Evolutionary conservation across 1,140 invertebrate genomes (phyloP).

Genomic region (Drosophila ficusphila): DNA sequence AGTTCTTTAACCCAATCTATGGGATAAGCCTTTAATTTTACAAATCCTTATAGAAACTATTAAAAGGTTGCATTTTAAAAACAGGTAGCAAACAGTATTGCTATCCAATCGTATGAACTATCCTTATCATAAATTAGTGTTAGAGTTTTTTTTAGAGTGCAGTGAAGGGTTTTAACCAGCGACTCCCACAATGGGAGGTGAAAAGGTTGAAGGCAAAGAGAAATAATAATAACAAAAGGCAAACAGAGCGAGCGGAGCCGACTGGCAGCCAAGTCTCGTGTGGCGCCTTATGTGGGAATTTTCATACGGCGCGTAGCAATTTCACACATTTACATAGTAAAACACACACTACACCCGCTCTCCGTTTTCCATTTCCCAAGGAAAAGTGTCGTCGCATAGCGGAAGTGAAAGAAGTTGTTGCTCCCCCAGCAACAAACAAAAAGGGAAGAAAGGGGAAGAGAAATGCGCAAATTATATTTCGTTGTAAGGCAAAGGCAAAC

Average conservation of each 20-base stretch:
- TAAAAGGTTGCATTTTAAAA: neutral
- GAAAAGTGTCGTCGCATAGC: constrained; percentile 76
- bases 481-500: constrained; percentile 68
- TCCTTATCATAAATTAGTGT: too few relatives aligned
- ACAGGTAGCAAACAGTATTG: too few relatives aligned
- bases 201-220: constrained; percentile 62
- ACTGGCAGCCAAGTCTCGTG: constrained; percentile 31
- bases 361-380: constrained; percentile 3
- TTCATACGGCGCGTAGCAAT: constrained; percentile 78
- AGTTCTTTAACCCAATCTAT: too few relatives aligned
- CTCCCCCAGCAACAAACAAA: constrained; percentile 38
- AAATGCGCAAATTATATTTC: constrained; percentile 73
- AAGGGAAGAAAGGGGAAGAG: neutral
- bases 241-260: constrained; percentile 50
- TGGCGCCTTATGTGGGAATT: constrained; percentile 73
- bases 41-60: too few relatives aligned
- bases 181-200: constrained; percentile 9
- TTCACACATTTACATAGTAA: constrained; percentile 82
- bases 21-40: too few relatives aligned
- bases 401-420: constrained; percentile 76
- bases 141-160: neutral
- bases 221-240: constrained; percentile 81
- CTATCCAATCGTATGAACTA: too few relatives aligned
- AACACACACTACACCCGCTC: constrained; percentile 56
- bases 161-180: neutral